Evolutionary conservation across 2,113 vertebrate species (phyloP).

Genomic region (Rhabdornis inornatus): DNA sequence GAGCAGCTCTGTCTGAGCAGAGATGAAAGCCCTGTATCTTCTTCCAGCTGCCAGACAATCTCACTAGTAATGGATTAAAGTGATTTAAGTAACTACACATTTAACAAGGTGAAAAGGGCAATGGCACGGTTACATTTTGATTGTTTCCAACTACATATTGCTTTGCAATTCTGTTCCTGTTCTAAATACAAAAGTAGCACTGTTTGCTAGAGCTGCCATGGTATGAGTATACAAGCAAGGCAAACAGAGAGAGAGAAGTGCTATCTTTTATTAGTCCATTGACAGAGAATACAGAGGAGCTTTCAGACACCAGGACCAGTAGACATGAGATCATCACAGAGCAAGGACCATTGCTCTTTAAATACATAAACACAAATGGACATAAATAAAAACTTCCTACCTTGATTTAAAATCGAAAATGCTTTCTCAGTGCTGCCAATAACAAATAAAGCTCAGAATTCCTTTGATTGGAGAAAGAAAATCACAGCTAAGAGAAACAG

Average conservation of each 20-base stretch:
- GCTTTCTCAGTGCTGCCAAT: not conserved
- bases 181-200: not conserved
- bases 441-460: not conserved
- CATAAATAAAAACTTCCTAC: not conserved
- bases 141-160: not conserved
- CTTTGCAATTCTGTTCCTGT: not conserved
- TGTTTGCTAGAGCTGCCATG: not conserved
- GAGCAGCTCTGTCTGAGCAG: not conserved
- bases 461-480: not conserved
- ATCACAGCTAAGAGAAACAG: not conserved
- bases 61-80: not conserved
- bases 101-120: conserved; percentile 13
- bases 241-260: not conserved
- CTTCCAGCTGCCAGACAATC: not conserved
- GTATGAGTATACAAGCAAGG: not conserved
- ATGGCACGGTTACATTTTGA: not conserved
- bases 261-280: not conserved
- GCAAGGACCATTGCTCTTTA: not conserved
- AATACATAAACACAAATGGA: not conserved
- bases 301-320: not conserved
- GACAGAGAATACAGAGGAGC: not conserved
- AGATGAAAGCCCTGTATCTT: not conserved
- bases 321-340: not conserved
- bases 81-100: not conserved
- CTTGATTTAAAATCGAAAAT: not conserved